Evolutionary conservation across 2,113 vertebrate genomes (phyloP), one percentile per base, ranked within the genome.

Genomic region (Andinoacara biseriatus): DNA sequence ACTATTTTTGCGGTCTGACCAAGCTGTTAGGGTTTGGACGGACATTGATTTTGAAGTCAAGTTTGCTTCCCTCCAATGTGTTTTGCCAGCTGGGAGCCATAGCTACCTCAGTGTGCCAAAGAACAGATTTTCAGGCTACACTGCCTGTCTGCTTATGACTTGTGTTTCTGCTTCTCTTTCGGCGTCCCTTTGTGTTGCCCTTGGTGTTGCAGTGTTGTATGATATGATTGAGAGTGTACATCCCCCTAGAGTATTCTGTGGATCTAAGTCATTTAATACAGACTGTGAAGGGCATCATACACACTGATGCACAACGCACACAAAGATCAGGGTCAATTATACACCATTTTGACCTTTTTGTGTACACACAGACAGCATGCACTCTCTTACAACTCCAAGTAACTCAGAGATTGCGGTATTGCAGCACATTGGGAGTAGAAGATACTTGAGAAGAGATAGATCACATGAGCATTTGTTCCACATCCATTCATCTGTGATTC

Each of bases 11-110:
- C n/a, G 31, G 69, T 84, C 67, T 83, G 75, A 86, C 76, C 82
- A 88, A 88, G 88, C 88, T 86, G 82, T 81, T 88, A 74, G 10
- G 46, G 80, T 79, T 87, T 83, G 35, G 65, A 65, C 75, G 74
- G 58, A 87, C 87, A 90, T 89, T 80, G 88, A 90, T 94, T 92
- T 88, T 88, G 49, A 91, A 92, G 89, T 90, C 76, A 82, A 76
- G 67, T 87, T 86, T 82, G 74, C 87, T 89, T 84, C 80, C 61
- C 86, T 91, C 58, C 79, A 59, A 10, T 76, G 88, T 56, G 4
- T 89, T 89, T 49, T 58, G 60, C 76, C 84, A 86, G 79, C 76
- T 80, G 78, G 88, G 78, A 89, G 29, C 63, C 3, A 6, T 33
- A 74, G 67, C 62, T 78, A 20, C 57, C 24, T 1, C 3, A 62